Evolutionary conservation across 2,113 vertebrate species (phyloP), one percentile per base, ranked within the genome.

Genomic region (Echinops telfairi): DNA sequence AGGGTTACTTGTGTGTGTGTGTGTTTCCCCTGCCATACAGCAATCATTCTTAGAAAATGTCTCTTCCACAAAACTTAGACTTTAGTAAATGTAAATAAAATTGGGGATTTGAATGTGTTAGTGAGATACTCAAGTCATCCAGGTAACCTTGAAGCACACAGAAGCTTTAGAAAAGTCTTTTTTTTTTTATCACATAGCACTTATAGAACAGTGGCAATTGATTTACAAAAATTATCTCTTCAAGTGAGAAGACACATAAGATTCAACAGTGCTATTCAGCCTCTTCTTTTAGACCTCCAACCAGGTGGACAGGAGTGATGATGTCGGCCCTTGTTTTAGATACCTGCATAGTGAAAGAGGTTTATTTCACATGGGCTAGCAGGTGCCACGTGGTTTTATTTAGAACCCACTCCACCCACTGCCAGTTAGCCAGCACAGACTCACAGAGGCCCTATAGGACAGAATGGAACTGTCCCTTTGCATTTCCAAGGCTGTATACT

Each of bases 51-150:
- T 88, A 92, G 95, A 95, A 97, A 92, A 27, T 3, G 78, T 88
- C 75, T 92, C 22, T 95, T 97, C 96, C 17, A 64, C 86, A 95
- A 93, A 92, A 78, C 71, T 95, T 93, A 94, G 94, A 83, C n/a
- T 64, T 88, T 38, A 53, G 2, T 53, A 80, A 84, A 33, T 62
- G 0, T 47, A 66, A 89, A 53, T 40, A 70, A 77, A 71, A 80
- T 66, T 29, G 19, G 66, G 40, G 43, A 80, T 77, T 83, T 66
- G 64, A 84, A 93, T 47, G 25, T 79, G 87, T 81, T 75, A 53
- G 23, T 68, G 78, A 78, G 80, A 75, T 90, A 66, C 73, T 53
- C 31, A 47, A 71, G 60, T 57, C 82, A 82, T 76, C 57, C 83
- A 31, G 31, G 38, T 84, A 78, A 14, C 38, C n/a, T 2, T n/a